Evolutionary conservation across 1,140 invertebrate species (phyloP), one percentile per base, ranked within the genome.

Genomic region (Caenorhabditis remanei): DNA sequence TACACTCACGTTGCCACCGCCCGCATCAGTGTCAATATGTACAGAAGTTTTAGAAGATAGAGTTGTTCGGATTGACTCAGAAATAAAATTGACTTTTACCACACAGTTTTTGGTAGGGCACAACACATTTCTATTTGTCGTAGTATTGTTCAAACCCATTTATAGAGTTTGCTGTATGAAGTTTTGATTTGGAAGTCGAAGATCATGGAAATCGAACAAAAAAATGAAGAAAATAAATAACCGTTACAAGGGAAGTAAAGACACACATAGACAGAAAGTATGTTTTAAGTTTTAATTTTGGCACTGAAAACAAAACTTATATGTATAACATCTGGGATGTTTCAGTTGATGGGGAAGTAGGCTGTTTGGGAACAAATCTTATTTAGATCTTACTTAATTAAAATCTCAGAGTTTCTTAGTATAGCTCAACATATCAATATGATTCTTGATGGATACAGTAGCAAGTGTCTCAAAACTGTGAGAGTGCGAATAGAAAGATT

Each of bases 1-100:
- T 50, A 41, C 46, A 79, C 41, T 50, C 71, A 79, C 71, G 71
- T 79, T 79, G 43, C 71, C 71, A n/a, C 43, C 71, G 40, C 71
- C n/a, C 46, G 43, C 40, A 48, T 79, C 40, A 11, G 46, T 19
- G 71, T 50, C 43, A 79, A 79, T 79, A 79, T 79, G 71, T 79
- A 79, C 71, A 79, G 41, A 79, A 53, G 71, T 79, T 79, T 46
- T 79, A 24, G 46, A 50, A 14, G 46, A n/a, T 11, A 24, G 21
- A 53, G 19, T 21, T 79, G 46, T 11, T 43, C 71, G 14, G 14
- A 53, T 50, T 21, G 46, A 53, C 19, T 9, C 46, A 24, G n/a
- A 79, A 79, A 53, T 79, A 11, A 14, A 53, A 14, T 53, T 14
- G 3, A n/a, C 71, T 46, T 5, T 21, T 19, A 46, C 41, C 40